phyloP scores from a whole-genome alignment of 1,140 invertebrate genomes.

The Zaprionus lachaisei region DNA sequence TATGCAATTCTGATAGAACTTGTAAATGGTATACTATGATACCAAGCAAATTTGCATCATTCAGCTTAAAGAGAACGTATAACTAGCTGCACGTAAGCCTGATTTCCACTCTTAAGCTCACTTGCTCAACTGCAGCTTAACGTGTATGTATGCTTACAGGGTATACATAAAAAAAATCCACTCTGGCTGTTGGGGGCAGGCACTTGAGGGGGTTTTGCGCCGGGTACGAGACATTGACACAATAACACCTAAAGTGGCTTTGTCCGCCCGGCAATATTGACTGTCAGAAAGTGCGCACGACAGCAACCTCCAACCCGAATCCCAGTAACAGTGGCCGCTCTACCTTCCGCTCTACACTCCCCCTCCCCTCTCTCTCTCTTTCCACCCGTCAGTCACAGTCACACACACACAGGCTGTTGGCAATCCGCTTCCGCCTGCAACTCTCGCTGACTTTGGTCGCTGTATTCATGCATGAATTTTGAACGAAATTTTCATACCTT shows the following conservation, averaged over 20 bases:
- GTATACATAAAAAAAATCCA: constrained; percentile 38
- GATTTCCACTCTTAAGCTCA: neutral
- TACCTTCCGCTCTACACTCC: neutral
- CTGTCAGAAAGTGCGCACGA: constrained; percentile 77
- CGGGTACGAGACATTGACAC: constrained; percentile 71
- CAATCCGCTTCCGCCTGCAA: constrained; percentile 44
- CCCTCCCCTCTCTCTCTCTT: neutral
- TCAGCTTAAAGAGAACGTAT: neutral
- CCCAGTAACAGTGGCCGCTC: constrained; percentile 28
- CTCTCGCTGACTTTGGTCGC: constrained; percentile 46
- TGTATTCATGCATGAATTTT: constrained; percentile 80
- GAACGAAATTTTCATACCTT: constrained; percentile 78
- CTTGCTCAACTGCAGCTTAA: neutral
- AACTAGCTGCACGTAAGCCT: neutral
- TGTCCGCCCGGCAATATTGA: constrained; percentile 79
- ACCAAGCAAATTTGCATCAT: neutral
- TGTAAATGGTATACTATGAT: neutral
- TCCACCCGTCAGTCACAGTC: neutral
- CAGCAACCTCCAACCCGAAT: constrained; percentile 56
- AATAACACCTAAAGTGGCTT: constrained; percentile 82
- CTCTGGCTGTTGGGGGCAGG: constrained; percentile 42
- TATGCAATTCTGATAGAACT: no score
- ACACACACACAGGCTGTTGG: constrained; percentile 16
- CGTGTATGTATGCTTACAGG: constrained; percentile 5
- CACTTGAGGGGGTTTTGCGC: constrained; percentile 41